Conservation (phyloP, 2,888 invertebrate species). For the Oscheius myriophilus region DNA sequence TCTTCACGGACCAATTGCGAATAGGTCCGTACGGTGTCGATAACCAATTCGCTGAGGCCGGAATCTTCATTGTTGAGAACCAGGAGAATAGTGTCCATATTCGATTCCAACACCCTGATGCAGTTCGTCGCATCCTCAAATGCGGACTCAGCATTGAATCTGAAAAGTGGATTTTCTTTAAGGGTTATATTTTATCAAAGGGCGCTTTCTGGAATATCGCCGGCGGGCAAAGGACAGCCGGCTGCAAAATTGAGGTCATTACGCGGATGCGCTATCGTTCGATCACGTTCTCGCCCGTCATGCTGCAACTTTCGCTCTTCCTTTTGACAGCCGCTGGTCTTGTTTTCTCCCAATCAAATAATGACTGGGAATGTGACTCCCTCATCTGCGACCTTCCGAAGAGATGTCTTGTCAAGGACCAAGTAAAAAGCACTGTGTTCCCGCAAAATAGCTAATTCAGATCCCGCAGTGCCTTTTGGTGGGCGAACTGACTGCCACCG, state of each 20-base stretch:
- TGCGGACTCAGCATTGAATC: conserved; percentile 37
- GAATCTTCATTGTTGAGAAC: conserved; percentile 47
- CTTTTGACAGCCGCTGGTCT: conserved; percentile 12
- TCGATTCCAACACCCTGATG: conserved; percentile 35
- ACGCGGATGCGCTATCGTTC: background rate
- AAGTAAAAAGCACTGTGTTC: conserved; percentile 32
- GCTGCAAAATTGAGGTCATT: background rate
- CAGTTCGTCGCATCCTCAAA: conserved; percentile 39
- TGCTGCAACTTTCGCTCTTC: conserved; percentile 10
- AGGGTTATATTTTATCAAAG: background rate
- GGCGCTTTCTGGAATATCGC: background rate
- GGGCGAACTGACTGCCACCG: conserved; percentile 11
- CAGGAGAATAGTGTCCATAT: conserved; percentile 36
- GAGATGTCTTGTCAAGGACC: conserved; percentile 44
- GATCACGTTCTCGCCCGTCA: background rate
- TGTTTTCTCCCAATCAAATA: conserved; percentile 12
- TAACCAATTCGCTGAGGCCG: conserved; percentile 41
- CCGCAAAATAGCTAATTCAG: conserved; percentile 19
- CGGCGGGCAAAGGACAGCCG: background rate
- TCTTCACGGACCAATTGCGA: conserved; percentile 28
- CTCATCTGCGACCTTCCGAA: conserved; percentile 57
- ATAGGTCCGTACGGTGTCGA: conserved; percentile 42
- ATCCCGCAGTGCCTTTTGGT: conserved; percentile 50
- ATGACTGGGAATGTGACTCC: conserved; percentile 40
- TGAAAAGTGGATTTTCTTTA: conserved; percentile 36